These are phyloP conservation scores for Clanis bilineata DNA, from an alignment of 2,888 invertebrate genomes.

Conservation along the genomic window DNA sequence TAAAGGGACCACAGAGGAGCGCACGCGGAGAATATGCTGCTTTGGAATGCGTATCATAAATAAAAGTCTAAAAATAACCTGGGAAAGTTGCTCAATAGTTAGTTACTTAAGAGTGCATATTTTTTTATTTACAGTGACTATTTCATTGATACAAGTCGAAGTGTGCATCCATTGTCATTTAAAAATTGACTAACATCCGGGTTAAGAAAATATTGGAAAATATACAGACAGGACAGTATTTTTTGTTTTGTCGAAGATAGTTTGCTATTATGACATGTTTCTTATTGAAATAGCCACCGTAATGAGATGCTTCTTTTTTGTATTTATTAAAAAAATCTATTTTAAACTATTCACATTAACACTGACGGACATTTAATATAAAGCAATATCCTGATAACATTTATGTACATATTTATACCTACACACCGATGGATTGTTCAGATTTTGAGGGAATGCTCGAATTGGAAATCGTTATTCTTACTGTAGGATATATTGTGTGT, in stretches of 20 bases:
- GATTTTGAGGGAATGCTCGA: slow-evolving; percentile 1
- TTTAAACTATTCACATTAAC: slow-evolving; percentile 24
- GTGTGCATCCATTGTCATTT: background rate
- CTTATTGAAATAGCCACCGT: background rate
- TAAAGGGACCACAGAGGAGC: background rate
- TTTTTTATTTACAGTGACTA: slow-evolving; percentile 11
- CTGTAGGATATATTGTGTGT: background rate
- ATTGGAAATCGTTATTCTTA: background rate
- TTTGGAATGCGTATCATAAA: too few species aligned
- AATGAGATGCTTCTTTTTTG: background rate
- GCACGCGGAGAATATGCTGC: background rate
- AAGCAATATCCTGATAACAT: background rate
- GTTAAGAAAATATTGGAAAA: background rate
- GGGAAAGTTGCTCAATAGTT: background rate
- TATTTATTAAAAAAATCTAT: background rate
- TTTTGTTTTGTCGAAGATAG: background rate
- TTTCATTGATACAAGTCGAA: background rate
- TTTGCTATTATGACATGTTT: background rate
- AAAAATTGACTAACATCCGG: background rate
- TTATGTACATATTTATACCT: background rate
- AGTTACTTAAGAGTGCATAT: background rate
- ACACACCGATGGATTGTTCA: background rate
- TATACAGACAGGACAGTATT: background rate
- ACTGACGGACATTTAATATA: background rate
- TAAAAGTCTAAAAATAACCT: background rate